Base-by-base conservation (phyloP, 2,797 vertebrate genomes). In the Morus bassanus region DNA sequence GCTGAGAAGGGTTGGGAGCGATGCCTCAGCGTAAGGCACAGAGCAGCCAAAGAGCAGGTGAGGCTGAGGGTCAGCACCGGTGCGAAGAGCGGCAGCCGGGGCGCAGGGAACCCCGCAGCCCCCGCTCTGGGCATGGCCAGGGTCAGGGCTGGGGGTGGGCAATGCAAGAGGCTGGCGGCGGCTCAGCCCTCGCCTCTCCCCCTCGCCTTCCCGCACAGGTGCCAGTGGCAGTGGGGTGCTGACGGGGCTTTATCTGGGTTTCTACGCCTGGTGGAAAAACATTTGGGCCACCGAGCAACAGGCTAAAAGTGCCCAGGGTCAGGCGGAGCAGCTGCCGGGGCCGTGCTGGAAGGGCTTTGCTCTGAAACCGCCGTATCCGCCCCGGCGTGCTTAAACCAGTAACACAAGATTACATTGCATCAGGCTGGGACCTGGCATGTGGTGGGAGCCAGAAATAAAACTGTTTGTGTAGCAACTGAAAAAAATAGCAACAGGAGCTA, bases 401-500 rank as follows among this genome's bases (percentile, higher is more conserved):
- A 45, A 56, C 64, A 69, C 4, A 11, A 65, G 96, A 43, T 95
- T 76, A 37, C 91, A 22, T 79, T 63, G 94, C 96, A 85, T 74
- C 51, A 5, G 92, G 72, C 94, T 51, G 80, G 53, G 86, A 22
- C n/a, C 94, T 76, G 97, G 97, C 97, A 98, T 6, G 94, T 21
- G 11, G 89, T 5, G 43, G 10, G 27, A 12, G 93, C 97, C 98
- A 97, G 95, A 97, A 98, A 98, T 98, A 98, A 98, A 94, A 51
- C 88, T 97, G 97, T 98, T 98, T 98, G 97, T 91, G 95, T 98
- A 98, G 98, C 97, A 98, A 98, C 98, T 92, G 90, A 9, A 14
- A 84, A 84, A 96, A 97, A 98, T 80, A 98, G 98, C 97, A 98
- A 98, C 97, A 28, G 88, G 77, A 46, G 56, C 41, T 33, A 65